These are phyloP conservation scores for Cabera pusaria DNA, from an alignment of 2,888 invertebrate genomes.

Conservation along the genomic window DNA sequence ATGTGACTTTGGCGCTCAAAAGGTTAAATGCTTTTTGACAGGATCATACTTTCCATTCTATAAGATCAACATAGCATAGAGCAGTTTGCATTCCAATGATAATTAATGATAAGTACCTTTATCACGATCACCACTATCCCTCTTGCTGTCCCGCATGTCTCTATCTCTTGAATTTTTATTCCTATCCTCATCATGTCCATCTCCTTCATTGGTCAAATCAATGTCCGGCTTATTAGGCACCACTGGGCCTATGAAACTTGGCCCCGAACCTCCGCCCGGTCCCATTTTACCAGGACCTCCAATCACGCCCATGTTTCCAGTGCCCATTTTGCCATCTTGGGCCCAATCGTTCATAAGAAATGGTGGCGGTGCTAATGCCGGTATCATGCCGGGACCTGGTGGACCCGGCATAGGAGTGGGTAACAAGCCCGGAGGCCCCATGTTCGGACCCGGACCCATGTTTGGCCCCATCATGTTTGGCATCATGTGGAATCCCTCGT, in stretches of 20 bases:
- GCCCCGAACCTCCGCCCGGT: neutral
- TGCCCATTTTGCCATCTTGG: conserved; percentile 2
- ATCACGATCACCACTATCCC: conserved; percentile 5
- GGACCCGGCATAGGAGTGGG: conserved; percentile 10
- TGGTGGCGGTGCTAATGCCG: conserved; percentile 5
- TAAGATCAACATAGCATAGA: too few relatives aligned
- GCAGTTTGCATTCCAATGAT: too few relatives aligned
- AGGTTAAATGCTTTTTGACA: too few relatives aligned
- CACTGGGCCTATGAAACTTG: conserved; percentile 7
- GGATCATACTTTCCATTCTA: too few relatives aligned
- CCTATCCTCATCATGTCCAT: conserved; percentile 3
- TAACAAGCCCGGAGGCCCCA: conserved; percentile 10
- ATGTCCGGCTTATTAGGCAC: conserved; percentile 8
- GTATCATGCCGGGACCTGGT: conserved; percentile 5
- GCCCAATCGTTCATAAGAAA: conserved; percentile 9
- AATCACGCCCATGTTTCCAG: neutral
- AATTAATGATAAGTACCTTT: too few relatives aligned
- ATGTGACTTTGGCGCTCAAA: too few relatives aligned
- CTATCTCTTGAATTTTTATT: conserved; percentile 7
- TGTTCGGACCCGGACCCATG: conserved; percentile 1
- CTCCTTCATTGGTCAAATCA: conserved; percentile 6
- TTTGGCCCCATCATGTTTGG: conserved; percentile 33
- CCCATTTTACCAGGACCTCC: too few relatives aligned
- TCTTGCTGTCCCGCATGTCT: conserved; percentile 12
- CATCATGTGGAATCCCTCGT: conserved; percentile 32